Conservation (phyloP, 2,113 vertebrate genomes). For the Triplophysa siluroides region DNA sequence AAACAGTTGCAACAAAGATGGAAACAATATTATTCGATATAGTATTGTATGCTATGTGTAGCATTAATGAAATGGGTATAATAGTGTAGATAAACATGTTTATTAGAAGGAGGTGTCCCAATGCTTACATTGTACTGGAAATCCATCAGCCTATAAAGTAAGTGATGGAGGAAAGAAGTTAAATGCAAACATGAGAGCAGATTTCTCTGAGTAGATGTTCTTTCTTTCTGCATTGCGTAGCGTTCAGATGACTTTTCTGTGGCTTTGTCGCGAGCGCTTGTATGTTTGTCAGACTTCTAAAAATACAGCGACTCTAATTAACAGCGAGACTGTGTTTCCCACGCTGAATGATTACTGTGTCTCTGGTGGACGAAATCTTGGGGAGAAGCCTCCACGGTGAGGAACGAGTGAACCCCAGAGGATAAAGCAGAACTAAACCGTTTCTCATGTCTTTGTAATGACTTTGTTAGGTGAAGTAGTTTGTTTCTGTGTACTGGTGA, state of each 20-base stretch:
- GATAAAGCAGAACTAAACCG: constrained; percentile 1
- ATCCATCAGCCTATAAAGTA: not conserved
- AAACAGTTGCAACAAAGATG: too few relatives aligned
- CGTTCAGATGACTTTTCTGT: constrained; percentile 38
- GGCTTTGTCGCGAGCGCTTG: constrained; percentile 23
- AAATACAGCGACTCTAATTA: constrained; percentile 65
- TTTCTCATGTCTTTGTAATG: constrained; percentile 21
- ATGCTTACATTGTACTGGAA: not conserved
- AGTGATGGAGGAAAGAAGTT: constrained; percentile 4
- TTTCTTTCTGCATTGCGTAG: constrained; percentile 14
- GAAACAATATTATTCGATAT: too few relatives aligned
- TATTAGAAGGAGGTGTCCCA: too few relatives aligned
- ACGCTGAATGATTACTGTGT: constrained; percentile 58
- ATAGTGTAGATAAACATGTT: too few relatives aligned
- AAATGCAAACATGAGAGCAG: not conserved
- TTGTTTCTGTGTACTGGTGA: constrained; percentile 2
- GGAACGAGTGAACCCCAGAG: not conserved
- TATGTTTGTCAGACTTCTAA: constrained; percentile 36
- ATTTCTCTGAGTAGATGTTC: not conserved
- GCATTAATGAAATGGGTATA: too few relatives aligned
- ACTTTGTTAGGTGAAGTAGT: constrained; percentile 1
- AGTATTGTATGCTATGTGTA: too few relatives aligned
- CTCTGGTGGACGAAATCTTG: constrained; percentile 53
- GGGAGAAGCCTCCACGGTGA: constrained; percentile 39
- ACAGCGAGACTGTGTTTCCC: constrained; percentile 51